Conservation (phyloP, 1,140 invertebrate species). For the Sinonovacula constricta region DNA sequence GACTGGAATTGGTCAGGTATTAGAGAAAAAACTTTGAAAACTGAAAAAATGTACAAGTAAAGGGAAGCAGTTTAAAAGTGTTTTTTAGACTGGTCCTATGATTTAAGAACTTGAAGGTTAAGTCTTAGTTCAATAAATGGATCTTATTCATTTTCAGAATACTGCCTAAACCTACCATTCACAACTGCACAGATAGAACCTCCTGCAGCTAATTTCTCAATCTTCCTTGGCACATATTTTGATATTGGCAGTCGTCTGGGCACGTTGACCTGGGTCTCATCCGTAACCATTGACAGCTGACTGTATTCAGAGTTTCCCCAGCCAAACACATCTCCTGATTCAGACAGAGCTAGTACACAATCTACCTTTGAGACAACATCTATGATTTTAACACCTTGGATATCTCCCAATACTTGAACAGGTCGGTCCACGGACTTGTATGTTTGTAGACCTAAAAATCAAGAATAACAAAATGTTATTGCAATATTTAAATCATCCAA, state of each 20-base stretch:
- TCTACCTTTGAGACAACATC: constrained; percentile 90
- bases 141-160: too few species aligned
- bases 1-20: too few species aligned
- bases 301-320: constrained; percentile 98
- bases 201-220: constrained; percentile 90
- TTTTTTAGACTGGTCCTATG: too few species aligned
- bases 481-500: too few species aligned
- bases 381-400: constrained; percentile 88
- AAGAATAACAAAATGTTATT: too few species aligned
- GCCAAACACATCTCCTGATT: constrained; percentile 95
- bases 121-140: too few species aligned
- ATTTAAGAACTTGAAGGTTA: too few species aligned
- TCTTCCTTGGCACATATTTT: constrained; percentile 86
- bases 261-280: constrained; percentile 80
- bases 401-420: constrained; percentile 86
- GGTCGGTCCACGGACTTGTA: constrained; percentile 64
- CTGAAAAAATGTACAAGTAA: too few species aligned
- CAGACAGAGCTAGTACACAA: constrained; percentile 93
- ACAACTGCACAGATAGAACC: constrained; percentile 92
- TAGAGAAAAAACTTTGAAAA: too few species aligned
- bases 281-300: constrained; percentile 83
- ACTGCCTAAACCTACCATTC: constrained; percentile 86
- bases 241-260: constrained; percentile 84
- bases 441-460: constrained; percentile 72
- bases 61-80: too few species aligned